Conservation (phyloP, 1,140 invertebrate species). For the Holcopasites calliopsidis region DNA sequence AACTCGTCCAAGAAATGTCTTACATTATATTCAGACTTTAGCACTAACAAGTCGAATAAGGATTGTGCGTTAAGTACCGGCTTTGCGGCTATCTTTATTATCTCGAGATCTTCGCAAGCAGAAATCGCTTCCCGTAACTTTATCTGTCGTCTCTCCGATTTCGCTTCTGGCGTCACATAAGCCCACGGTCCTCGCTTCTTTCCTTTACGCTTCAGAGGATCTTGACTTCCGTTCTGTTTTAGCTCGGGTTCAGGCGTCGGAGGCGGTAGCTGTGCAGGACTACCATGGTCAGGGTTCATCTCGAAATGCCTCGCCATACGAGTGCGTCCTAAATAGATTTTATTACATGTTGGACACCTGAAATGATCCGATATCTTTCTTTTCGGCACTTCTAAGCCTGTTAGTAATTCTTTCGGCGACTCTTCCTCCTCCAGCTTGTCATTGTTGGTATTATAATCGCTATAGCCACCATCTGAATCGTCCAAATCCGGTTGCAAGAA, state of each 20-base stretch:
- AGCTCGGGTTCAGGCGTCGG: slow-evolving; percentile 67
- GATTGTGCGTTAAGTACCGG: slow-evolving; percentile 74
- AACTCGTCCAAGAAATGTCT: slow-evolving; percentile 70
- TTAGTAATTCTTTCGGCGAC: slow-evolving; percentile 70
- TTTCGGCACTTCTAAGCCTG: slow-evolving; percentile 76
- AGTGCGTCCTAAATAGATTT: slow-evolving; percentile 81
- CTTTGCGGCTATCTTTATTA: slow-evolving; percentile 75
- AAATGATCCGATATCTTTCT: slow-evolving; percentile 81
- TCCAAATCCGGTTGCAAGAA: slow-evolving; percentile 82
- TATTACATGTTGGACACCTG: slow-evolving; percentile 81
- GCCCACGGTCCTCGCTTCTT: slow-evolving; percentile 77
- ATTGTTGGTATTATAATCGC: slow-evolving; percentile 82
- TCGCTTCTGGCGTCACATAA: slow-evolving; percentile 76
- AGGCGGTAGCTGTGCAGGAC: slow-evolving; percentile 74
- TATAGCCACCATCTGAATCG: slow-evolving; percentile 85
- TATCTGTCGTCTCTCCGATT: slow-evolving; percentile 76
- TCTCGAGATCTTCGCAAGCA: slow-evolving; percentile 72
- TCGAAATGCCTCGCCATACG: slow-evolving; percentile 83
- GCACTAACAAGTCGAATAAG: slow-evolving; percentile 70
- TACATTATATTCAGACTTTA: slow-evolving; percentile 74
- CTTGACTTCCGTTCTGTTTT: slow-evolving; percentile 64
- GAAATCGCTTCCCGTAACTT: slow-evolving; percentile 80
- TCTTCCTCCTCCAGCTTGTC: slow-evolving; percentile 75
- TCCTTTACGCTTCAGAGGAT: slow-evolving; percentile 74
- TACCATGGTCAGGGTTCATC: slow-evolving; percentile 83